Evolutionary conservation across 2,888 invertebrate species (phyloP), one percentile per base, ranked within the genome.

Genomic region (Epirrhoe tristata): DNA sequence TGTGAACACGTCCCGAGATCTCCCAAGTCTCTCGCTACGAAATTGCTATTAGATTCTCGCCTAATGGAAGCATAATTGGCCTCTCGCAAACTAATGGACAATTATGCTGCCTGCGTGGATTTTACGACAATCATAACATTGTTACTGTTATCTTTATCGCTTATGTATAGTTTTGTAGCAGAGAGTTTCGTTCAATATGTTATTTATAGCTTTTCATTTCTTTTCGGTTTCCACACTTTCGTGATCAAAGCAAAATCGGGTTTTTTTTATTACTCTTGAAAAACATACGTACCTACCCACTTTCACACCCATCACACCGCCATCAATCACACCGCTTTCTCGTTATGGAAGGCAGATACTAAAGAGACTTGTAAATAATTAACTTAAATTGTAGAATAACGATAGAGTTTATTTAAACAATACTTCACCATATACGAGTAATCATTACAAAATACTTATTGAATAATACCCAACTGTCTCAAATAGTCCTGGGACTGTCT

Each of bases 11-110:
- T 63, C 71, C 58, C 56, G 56, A 52, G 57, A 63, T 57, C 31
- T 68, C 62, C 59, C 67, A 64, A 68, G 68, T 62, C 68, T 69
- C 65, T 66, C 69, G 84, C 84, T 86, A 77, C 83, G 83, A 85
- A 90, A 91, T 91, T 90, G 91, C 92, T 87, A 89, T 90, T 91
- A 90, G 89, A 88, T 90, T 90, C 90, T 83, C 86, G 88, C 81
- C 84, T 92, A 93, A 93, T 93, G 89, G 91, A 86, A 78, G 84
- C 81, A 85, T 92, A 93, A 92, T 92, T 92, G 91, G 89, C 87
- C 86, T 87, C 89, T 89, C 89, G 88, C 85, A 85, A 86, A 87
- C 89, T 93, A 93, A 93, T 93, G 91, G 92, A 90, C 91, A 90
- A 93, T 93, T 93, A 89, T 81, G 81, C 78, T 82, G 81, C 78